Evolutionary conservation across 2,888 invertebrate species (phyloP), one percentile per base, ranked within the genome.

Genomic region (Orthosia incerta): DNA sequence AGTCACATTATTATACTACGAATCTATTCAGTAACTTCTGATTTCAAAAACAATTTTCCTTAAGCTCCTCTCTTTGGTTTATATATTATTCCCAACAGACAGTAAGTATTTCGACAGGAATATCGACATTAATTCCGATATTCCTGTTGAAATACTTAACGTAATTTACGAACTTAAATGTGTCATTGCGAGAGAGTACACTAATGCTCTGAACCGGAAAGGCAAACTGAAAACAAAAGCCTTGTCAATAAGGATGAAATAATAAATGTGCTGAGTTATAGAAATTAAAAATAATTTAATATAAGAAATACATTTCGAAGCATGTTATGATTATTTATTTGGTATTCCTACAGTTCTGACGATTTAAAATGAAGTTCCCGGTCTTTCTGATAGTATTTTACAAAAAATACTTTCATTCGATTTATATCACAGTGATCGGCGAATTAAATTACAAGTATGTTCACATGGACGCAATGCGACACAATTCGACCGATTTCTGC

Each of bases 161-260:
- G n/a, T n/a, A 45, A 48, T 48, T 46, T 13, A 23, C 5, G n/a
- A 26, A 48, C 13, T 80, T n/a, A 67, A 66, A 67, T 78, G 53
- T 80, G 16, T 60, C 46, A 75, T 7, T 53, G 12, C 18, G 18
- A 51, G 12, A 26, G 57, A 50, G 1, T 60, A n/a, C 39, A 55
- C 59, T 71, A 69, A 72, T 26, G 13, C 62, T 61, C 13, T 64
- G 55, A 45, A 70, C 50, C 23, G 55, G 23, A 68, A 50, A 20
- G 23, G 61, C 15, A 4, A 39, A 11, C 15, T 72, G 63, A 59
- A 55, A 63, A 70, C 39, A 66, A 74, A 79, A 78, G 72, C 79
- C 63, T 45, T 75, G 79, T 79, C 83, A 75, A 79, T 79, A 63
- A 31, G 50, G 72, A 73, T 83, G n/a, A 71, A 68, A 45, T 31